These are phyloP conservation scores for Acronicta alni DNA, from an alignment of 2,888 invertebrate species.

Conservation along the genomic window DNA sequence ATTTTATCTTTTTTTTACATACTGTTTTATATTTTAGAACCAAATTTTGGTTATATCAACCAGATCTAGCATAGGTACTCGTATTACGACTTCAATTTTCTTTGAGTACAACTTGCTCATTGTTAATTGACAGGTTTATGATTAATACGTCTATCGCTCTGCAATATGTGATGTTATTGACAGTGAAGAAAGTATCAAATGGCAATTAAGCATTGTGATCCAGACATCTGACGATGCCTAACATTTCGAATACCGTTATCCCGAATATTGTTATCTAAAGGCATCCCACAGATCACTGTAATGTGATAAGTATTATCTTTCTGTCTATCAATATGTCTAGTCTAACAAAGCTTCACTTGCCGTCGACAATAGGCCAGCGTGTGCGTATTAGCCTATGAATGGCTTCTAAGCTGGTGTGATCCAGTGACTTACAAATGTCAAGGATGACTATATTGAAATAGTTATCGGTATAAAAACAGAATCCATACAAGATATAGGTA, in stretches of 20 bases:
- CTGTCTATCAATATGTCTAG: constrained; percentile 54
- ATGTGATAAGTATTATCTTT: constrained; percentile 45
- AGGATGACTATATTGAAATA: constrained; percentile 14
- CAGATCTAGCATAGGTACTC: too few relatives aligned
- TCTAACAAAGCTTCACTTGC: constrained; percentile 46
- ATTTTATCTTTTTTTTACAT: too few relatives aligned
- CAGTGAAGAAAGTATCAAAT: constrained; percentile 34
- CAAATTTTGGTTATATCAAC: too few relatives aligned
- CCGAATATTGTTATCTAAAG: constrained; percentile 35
- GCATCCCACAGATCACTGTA: constrained; percentile 42
- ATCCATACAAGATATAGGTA: too few relatives aligned
- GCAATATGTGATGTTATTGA: constrained; percentile 8
- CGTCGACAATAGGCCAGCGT: constrained; percentile 40
- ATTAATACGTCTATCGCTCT: background rate
- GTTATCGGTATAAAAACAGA: constrained; percentile 6
- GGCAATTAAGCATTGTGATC: constrained; percentile 28
- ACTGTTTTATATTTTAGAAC: too few relatives aligned
- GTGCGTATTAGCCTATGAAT: constrained; percentile 44
- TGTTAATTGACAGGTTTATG: background rate
- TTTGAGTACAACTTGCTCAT: background rate
- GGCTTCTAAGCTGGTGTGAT: constrained; percentile 22
- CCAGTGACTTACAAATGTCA: constrained; percentile 19
- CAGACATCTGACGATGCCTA: constrained; percentile 17
- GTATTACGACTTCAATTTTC: too few relatives aligned
- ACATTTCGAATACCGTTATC: constrained; percentile 40